phyloP scores from a whole-genome alignment of 2,113 vertebrate species.

The Nothobranchius kuhntae region DNA sequence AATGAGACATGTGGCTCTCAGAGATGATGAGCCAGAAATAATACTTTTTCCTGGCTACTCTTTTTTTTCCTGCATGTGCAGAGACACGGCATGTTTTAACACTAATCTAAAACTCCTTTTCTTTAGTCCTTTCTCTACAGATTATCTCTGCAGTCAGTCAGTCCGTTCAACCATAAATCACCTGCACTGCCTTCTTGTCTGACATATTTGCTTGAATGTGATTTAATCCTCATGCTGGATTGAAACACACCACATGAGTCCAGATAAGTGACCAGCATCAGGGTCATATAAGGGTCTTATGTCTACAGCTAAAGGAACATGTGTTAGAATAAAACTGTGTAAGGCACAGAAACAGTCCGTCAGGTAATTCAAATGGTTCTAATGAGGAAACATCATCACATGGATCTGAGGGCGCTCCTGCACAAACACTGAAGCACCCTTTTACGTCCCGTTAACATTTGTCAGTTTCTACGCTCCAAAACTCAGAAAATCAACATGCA shows the following conservation, averaged over 20 bases:
- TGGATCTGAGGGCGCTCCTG: too few relatives aligned
- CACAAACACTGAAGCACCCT: too few relatives aligned
- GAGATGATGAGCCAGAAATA: conserved; percentile 24
- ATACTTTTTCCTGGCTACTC: neutral
- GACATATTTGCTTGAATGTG: neutral
- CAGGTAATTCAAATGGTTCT: too few relatives aligned
- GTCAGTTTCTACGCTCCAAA: too few relatives aligned
- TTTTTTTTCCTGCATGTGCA: neutral
- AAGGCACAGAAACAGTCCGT: too few relatives aligned
- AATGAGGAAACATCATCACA: too few relatives aligned
- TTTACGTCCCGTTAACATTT: too few relatives aligned
- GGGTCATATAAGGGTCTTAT: too few relatives aligned
- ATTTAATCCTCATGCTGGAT: neutral
- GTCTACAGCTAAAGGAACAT: too few relatives aligned
- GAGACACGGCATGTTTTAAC: neutral
- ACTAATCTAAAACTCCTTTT: neutral
- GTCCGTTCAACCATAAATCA: conserved; percentile 1
- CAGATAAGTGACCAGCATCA: neutral
- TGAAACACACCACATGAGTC: neutral
- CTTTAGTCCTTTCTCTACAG: conserved; percentile 3
- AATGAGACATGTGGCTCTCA: conserved; percentile 23
- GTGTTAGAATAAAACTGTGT: too few relatives aligned
- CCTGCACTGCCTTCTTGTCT: conserved; percentile 8
- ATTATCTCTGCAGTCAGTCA: neutral
- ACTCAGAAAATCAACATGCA: too few relatives aligned